Base-by-base conservation (phyloP, 2,888 invertebrate species). In the Leucophora obtusa region DNA sequence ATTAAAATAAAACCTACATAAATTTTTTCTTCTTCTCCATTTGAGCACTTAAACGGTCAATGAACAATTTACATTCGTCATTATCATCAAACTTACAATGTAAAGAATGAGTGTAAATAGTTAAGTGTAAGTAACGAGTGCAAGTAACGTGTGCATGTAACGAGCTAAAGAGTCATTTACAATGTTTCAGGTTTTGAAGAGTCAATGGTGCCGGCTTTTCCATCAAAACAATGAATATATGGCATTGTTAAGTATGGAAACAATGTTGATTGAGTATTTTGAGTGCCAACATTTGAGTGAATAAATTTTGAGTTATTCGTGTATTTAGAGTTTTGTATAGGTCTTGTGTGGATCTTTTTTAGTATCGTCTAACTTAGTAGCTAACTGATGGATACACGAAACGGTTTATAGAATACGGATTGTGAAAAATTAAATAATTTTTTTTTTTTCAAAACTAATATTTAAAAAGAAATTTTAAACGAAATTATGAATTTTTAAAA, bases 31-130 rank as follows among this genome's bases (percentile, higher is more conserved):
- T 38, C 65, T 17, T 17, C n/a, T 47, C 43, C n/a, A 47, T 3
- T 70, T 66, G 76, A 80, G 76, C 50, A 72, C 63, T 69, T 76
- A 18, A 72, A 73, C 80, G 80, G 80, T 80, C 80, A 72, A 63
- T 80, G 76, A 69, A 76, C 80, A 76, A 77, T 47, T 11, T 59
- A 58, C 53, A 66, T 47, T 38, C 38, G 11, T 38, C 14, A 38
- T 28, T 6, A 28, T 28, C 6, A 28, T n/a, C n/a, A n/a, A 24
- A 24, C 24, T 24, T 2, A 35, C 35, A 10, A 8, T 10, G 35
- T 35, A 11, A 14, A 47, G 6, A 47, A 47, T 43, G n/a, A 47
- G 4, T 14, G 6, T 3, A 47, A 47, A 47, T 14, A 14, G 2
- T 15, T 6, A 21, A 28, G 38, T 56, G 9, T 17, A 35, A 35